Evolutionary conservation across 1,140 invertebrate genomes (phyloP), one percentile per base, ranked within the genome.

Genomic region (Monochamus saltuarius): DNA sequence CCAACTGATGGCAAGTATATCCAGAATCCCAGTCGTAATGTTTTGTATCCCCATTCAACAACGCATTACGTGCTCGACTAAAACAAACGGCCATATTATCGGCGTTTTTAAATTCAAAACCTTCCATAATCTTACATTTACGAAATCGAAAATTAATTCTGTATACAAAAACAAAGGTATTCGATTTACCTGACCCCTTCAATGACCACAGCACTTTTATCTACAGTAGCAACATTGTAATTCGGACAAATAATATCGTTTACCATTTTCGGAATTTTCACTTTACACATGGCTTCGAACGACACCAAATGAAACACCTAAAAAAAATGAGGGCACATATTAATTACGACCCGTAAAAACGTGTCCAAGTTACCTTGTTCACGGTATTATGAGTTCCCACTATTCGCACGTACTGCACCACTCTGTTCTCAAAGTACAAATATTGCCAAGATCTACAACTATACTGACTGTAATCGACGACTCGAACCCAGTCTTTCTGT

Each of bases 1-100:
- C 95, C 38, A 99, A 81, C 80, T 99, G 97, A 83, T 99, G 97
- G 78, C 96, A 99, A 1, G 96, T 99, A 78, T 99, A 99, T 46
- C 97, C 95, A 62, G 89, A 93, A 77, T 99, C 96, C 96, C 96
- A 99, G 82, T 99, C 95, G 79, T 99, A 99, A 75, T 92, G 89
- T 64, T 89, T 85, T 29, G 85, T 93, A 72, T 99, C 92, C 2
- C 95, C 96, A 84, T 99, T 98, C 55, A 99, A 84, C 7, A 99
- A 82, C n/a, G 94, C 90, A 83, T 99, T 97, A 50, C 95, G 83
- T 47, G 89, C 90, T 47, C 95, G 85, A 73, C 94, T 94, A 53
- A 83, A 51, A 46, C 39, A 64, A 42, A 58, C 34, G 9, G 47
- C 2, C 1, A 34, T n/a, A n/a, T n/a, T n/a, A n/a, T n/a, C n/a